These are phyloP conservation scores for Aphidius gifuensis DNA, from an alignment of 1,140 invertebrate genomes.

Conservation along the genomic window DNA sequence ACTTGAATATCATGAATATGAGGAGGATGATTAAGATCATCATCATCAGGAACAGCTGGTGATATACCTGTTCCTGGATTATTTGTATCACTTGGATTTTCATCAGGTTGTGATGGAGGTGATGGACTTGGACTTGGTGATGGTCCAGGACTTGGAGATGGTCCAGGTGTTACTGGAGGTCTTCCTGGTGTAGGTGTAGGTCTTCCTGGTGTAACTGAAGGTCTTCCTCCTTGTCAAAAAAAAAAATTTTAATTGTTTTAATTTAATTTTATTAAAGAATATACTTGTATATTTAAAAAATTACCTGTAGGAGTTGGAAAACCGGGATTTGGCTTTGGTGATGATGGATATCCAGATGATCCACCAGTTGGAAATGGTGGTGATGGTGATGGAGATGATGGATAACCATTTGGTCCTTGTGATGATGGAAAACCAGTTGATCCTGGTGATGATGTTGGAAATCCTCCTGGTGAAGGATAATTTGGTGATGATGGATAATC, in stretches of 20 bases:
- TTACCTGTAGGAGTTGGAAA: conserved; percentile 24
- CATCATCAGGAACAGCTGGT: conserved; percentile 37
- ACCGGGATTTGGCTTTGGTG: conserved; percentile 26
- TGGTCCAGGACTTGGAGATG: background rate
- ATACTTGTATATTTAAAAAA: background rate
- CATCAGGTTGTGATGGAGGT: background rate
- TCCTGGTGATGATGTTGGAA: conserved; percentile 35
- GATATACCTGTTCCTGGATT: conserved; percentile 16
- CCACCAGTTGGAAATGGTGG: conserved; percentile 35
- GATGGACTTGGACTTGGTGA: background rate
- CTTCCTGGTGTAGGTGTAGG: conserved; percentile 7
- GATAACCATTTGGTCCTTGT: conserved; percentile 29
- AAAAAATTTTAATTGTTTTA: background rate
- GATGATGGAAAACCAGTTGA: conserved; percentile 39
- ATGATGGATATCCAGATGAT: conserved; percentile 12
- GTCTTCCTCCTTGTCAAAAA: background rate
- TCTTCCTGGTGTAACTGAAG: background rate
- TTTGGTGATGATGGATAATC: conserved; percentile 23
- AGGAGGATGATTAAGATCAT: conserved; percentile 64
- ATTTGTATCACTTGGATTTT: background rate
- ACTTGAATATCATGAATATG: conserved; percentile 75
- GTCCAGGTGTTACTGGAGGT: conserved; percentile 10
- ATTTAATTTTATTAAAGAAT: too few species aligned
- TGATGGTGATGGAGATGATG: conserved; percentile 28
- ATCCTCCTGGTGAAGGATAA: conserved; percentile 28